Base-by-base conservation (phyloP, 1,140 invertebrate genomes). In the Latrodectus geometricus region DNA sequence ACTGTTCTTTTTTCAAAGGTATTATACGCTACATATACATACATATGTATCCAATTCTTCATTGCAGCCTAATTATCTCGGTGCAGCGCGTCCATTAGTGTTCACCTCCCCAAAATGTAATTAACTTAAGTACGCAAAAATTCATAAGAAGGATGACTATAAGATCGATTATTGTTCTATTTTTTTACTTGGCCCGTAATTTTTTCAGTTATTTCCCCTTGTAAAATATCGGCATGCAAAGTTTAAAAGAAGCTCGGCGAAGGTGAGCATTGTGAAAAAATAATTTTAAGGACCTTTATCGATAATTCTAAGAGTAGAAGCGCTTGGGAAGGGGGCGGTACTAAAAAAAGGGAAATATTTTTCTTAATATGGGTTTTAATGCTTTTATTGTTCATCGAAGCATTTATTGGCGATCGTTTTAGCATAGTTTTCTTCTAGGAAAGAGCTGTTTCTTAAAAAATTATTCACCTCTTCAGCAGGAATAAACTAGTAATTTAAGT, bases 121-220 rank as follows among this genome's bases (percentile, higher is more conserved):
- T 86, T 86, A 86, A 78, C 83, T 86, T 86, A 86, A 86, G 83
- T 86, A 86, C 66, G 75, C 83, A 78, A 86, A 84, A 86, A 86
- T 86, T 86, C 83, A 86, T 86, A 86, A 86, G 66, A 75, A 82
- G 21, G 69, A 82, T 61, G 66, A 84, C 82, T 84, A 52, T 76
- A 68, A 72, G 83, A 86, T 86, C 83, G 83, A 86, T 86, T 86
- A 78, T 77, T 77, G 83, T 76, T 72, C 17, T 23, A 56, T 11
- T 50, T 56, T 78, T 86, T 77, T 75, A 9, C 17, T 61, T 81
- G 69, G 50, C 21, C 23, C 4, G n/a, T 70, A 11, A 61, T 54
- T 65, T 86, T 86, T 82, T 78, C 77, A 77, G 66, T 65, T 70
- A 65, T 23, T 84, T 76, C 68, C 61, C 54, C 75, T 70, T 86